phyloP scores from a whole-genome alignment of 2,113 vertebrate genomes.

The Bathybates hornii region DNA sequence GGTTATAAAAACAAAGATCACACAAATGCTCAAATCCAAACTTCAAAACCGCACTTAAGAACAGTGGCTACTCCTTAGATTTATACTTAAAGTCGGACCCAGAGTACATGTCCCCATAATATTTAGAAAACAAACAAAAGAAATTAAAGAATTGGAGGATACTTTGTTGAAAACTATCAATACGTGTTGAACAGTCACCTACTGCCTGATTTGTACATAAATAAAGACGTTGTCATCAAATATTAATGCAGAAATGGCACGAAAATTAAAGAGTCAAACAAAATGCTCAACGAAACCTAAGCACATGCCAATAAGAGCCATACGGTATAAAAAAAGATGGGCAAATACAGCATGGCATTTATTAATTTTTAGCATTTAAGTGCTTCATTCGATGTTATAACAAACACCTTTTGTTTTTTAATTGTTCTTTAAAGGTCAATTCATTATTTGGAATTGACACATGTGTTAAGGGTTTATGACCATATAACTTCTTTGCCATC shows the following conservation, averaged over 20 bases:
- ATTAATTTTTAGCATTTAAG: background rate
- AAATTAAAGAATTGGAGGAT: background rate
- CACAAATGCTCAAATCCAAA: background rate
- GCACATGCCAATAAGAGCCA: background rate
- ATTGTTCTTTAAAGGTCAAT: background rate
- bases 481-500: background rate
- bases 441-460: background rate
- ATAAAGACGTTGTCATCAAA: background rate
- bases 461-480: background rate
- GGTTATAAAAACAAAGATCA: background rate
- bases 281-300: background rate
- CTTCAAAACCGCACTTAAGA: background rate
- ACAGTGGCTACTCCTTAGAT: background rate
- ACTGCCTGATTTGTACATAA: rapidly evolving
- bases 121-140: background rate
- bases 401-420: background rate
- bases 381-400: background rate
- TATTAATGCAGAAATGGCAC: background rate
- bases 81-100: background rate
- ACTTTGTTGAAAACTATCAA: background rate
- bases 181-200: background rate
- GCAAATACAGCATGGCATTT: background rate
- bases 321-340: background rate
- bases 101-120: background rate
- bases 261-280: background rate